Percentiles rank a stretch among this genome's conserved stretches.
These are phyloP conservation scores for Trissolcus brochymenae DNA, from an alignment of 2,888 invertebrate genomes.

Conservation along the genomic window DNA sequence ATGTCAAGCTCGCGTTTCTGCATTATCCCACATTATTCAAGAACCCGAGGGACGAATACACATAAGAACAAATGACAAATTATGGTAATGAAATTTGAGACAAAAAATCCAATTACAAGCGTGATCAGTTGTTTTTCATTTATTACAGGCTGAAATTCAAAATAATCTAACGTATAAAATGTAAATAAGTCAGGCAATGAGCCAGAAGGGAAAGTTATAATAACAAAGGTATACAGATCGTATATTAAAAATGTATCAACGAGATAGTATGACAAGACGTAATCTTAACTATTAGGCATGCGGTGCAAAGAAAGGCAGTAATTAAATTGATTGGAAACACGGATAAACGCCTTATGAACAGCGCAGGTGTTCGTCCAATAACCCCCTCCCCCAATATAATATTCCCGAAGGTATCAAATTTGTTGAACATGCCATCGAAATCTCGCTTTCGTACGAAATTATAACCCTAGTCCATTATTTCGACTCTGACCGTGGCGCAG, in stretches of 20 bases:
- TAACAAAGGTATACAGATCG: background rate
- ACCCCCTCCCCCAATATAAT: conserved; percentile 10
- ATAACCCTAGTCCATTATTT: conserved; percentile 2
- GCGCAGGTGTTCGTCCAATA: conserved; percentile 32
- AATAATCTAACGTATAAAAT: background rate
- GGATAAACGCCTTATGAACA: conserved; percentile 31
- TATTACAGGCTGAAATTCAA: background rate
- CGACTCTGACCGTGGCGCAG: background rate
- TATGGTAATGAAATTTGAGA: too few relatives aligned
- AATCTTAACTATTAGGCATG: conserved; percentile 26
- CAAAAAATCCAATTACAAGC: too few relatives aligned
- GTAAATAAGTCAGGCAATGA: background rate
- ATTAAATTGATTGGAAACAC: conserved; percentile 29
- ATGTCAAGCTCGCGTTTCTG: background rate
- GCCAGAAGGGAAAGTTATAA: background rate
- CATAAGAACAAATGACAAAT: too few relatives aligned
- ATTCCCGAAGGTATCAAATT: conserved; percentile 16
- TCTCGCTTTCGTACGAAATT: conserved; percentile 13
- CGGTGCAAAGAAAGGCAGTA: conserved; percentile 8
- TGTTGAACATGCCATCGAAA: conserved; percentile 21
- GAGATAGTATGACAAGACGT: conserved; percentile 21
- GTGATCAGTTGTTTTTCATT: too few relatives aligned
- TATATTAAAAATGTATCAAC: conserved; percentile 14
- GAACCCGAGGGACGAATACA: too few relatives aligned
- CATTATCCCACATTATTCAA: background rate